Evolutionary conservation across 2,113 vertebrate genomes (phyloP).

Genomic region (Cyanocitta stelleri): DNA sequence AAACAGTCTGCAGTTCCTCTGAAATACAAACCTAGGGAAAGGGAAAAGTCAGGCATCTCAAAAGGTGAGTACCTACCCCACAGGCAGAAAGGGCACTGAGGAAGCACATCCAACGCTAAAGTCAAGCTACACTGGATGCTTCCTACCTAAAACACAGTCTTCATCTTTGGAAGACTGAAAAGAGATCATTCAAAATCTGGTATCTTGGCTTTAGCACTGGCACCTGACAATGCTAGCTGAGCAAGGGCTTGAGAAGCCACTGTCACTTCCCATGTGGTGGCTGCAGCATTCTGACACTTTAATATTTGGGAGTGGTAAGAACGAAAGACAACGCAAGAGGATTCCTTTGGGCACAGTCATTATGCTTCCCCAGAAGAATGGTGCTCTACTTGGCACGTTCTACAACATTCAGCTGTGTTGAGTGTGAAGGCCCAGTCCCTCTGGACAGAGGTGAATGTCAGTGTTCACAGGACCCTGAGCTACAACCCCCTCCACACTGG

Average conservation of each 20-base stretch:
- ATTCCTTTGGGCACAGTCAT: background rate
- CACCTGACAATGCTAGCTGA: background rate
- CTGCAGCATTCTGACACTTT: background rate
- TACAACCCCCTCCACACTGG: background rate
- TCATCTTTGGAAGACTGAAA: background rate
- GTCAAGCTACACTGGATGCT: background rate
- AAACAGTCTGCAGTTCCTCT: background rate
- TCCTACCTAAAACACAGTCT: background rate
- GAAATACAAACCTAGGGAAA: background rate
- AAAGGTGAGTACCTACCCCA: background rate
- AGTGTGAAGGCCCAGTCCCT: background rate
- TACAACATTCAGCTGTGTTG: background rate
- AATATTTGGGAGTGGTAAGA: background rate
- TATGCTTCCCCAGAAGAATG: background rate
- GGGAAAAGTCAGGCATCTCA: background rate
- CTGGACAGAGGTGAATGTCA: background rate
- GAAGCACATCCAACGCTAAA: background rate
- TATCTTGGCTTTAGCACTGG: background rate
- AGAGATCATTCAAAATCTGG: background rate
- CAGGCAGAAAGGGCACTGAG: background rate
- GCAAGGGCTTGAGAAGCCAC: background rate
- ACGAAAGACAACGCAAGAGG: background rate
- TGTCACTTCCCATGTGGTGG: background rate
- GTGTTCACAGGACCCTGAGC: background rate
- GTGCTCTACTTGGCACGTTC: background rate